These are phyloP conservation scores for Antennarius maculatus DNA, from an alignment of 2,797 vertebrate genomes.

Conservation along the genomic window DNA sequence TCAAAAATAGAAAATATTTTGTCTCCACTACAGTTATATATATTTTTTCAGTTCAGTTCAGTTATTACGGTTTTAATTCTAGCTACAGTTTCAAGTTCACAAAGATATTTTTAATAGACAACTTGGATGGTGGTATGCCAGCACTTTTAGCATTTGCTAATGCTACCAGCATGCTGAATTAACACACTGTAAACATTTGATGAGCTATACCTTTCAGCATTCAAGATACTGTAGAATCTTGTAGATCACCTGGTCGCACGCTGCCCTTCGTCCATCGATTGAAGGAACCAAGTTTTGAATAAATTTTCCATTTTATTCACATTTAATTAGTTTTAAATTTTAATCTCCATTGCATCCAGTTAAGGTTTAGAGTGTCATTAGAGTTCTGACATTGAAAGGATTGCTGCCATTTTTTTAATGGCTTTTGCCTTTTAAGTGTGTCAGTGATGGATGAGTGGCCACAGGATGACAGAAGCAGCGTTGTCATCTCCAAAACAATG, in stretches of 20 bases:
- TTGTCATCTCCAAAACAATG: constrained; percentile 62
- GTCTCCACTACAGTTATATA: no score
- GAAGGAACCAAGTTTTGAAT: neutral
- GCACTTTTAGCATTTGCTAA: no score
- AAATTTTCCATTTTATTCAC: neutral
- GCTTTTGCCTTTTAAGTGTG: constrained; percentile 38
- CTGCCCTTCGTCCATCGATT: neutral
- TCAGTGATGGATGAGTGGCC: constrained; percentile 65
- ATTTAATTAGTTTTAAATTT: constrained; percentile 20
- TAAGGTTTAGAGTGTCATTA: constrained; percentile 47
- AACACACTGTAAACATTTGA: no score
- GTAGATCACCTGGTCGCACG: neutral
- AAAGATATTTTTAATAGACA: no score
- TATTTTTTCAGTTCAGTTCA: no score
- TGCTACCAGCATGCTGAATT: no score
- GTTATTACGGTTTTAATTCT: no score
- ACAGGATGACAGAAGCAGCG: constrained; percentile 54
- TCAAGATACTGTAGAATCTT: neutral
- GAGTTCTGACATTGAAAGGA: constrained; percentile 30
- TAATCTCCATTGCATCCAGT: constrained; percentile 4
- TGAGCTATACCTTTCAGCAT: no score
- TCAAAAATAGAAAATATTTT: neutral
- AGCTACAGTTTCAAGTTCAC: no score
- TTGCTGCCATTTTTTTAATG: neutral
- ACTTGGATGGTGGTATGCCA: no score